Percentiles rank a stretch among this genome's conserved stretches.
phyloP scores from a whole-genome alignment of 1,140 invertebrate species.

The Hycleus cichorii region DNA sequence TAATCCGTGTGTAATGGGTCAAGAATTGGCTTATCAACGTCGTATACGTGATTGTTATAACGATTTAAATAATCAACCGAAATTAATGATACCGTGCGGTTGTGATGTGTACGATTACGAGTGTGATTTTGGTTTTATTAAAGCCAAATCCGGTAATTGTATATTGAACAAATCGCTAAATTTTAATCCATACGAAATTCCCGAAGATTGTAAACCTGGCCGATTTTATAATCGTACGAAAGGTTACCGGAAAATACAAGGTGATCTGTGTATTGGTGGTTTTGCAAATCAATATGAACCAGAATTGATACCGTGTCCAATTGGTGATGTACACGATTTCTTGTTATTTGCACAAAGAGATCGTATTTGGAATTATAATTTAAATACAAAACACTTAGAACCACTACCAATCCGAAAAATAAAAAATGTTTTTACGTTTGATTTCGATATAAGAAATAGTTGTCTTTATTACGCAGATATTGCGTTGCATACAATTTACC shows the following conservation, averaged over 20 bases:
- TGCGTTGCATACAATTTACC: slow-evolving; percentile 66
- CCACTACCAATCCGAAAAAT: slow-evolving; percentile 61
- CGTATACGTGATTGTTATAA: slow-evolving; percentile 53
- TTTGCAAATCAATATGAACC: slow-evolving; percentile 60
- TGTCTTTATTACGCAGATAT: slow-evolving; percentile 88
- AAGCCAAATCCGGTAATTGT: slow-evolving; percentile 46
- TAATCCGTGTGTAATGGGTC: slow-evolving; percentile 69
- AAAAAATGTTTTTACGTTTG: slow-evolving; percentile 77
- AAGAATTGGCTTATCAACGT: slow-evolving; percentile 65
- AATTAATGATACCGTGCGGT: slow-evolving; percentile 62
- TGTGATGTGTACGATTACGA: slow-evolving; percentile 78
- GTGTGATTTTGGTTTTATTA: slow-evolving; percentile 56
- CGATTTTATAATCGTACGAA: slow-evolving; percentile 73
- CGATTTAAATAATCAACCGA: slow-evolving; percentile 51
- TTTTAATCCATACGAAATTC: slow-evolving; percentile 61
- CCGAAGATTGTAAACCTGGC: slow-evolving; percentile 59
- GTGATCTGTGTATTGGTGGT: slow-evolving; percentile 69
- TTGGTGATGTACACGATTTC: slow-evolving; percentile 64
- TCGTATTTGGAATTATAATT: slow-evolving; percentile 64
- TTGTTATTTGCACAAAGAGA: slow-evolving; percentile 69
- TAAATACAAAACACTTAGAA: slow-evolving; percentile 52
- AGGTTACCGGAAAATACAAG: slow-evolving; percentile 76
- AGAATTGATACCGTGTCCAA: slow-evolving; percentile 58
- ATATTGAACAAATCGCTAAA: slow-evolving; percentile 49
- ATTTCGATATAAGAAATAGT: slow-evolving; percentile 78